Conservation (phyloP, 2,888 invertebrate genomes). For the Globia sparganii region DNA sequence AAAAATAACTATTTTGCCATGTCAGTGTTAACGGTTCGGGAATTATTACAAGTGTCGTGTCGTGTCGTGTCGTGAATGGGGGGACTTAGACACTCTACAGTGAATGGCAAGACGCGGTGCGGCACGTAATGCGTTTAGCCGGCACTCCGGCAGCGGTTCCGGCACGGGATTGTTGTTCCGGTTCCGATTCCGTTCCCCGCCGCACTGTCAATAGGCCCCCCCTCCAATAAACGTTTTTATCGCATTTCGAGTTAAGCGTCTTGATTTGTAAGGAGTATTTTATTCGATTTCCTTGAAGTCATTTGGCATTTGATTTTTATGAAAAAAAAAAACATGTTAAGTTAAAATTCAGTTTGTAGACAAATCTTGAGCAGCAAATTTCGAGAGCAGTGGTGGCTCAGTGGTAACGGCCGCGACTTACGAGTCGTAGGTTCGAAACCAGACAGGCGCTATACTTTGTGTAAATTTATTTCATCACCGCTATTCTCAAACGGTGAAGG, state of each 20-base stretch:
- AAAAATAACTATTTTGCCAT: not conserved
- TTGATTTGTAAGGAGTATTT: conserved; percentile 21
- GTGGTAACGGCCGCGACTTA: not conserved
- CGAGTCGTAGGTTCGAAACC: too few species aligned
- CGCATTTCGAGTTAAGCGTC: conserved; percentile 19
- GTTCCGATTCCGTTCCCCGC: conserved; percentile 68
- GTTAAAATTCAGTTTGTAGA: not conserved
- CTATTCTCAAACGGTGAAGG: not conserved
- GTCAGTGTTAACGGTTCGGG: not conserved
- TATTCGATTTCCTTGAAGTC: conserved; percentile 27
- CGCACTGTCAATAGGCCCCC: conserved; percentile 56
- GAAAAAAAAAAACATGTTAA: not conserved
- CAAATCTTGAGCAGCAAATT: not conserved
- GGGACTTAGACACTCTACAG: conserved; percentile 15
- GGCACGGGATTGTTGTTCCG: conserved; percentile 84
- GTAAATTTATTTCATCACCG: not conserved
- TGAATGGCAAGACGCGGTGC: conserved; percentile 51
- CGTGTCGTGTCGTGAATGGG: conserved; percentile 23
- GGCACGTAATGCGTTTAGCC: conserved; percentile 76
- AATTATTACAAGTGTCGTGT: conserved; percentile 23
- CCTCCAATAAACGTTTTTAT: conserved; percentile 48
- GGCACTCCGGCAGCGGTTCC: conserved; percentile 72
- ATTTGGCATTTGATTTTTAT: not conserved
- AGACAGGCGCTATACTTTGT: not conserved
- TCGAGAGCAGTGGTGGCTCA: not conserved